A percentile compares a stretch with the other conserved stretches of the same genome.
Evolutionary conservation across 1,140 invertebrate genomes (phyloP).

Genomic region (Papilio machaon): DNA sequence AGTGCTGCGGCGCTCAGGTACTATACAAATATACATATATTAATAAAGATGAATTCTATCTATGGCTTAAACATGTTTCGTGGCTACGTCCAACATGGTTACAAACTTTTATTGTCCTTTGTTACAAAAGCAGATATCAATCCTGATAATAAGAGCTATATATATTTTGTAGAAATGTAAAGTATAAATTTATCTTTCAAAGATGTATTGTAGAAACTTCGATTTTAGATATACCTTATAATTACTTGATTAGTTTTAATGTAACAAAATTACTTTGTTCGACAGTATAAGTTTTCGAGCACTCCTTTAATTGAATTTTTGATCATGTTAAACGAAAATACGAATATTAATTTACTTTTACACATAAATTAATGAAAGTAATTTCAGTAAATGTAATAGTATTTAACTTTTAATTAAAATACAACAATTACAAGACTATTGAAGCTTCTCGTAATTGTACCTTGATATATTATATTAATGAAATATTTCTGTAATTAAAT

Average conservation of each 20-base stretch:
- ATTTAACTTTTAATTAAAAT: no score
- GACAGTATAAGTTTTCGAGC: neutral
- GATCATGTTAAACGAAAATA: neutral
- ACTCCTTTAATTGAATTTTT: slow-evolving; percentile 3
- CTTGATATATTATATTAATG: no score
- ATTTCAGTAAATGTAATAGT: no score
- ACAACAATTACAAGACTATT: neutral
- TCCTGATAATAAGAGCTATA: no score
- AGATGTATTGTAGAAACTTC: neutral
- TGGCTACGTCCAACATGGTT: no score
- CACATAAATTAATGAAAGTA: neutral
- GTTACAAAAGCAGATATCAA: no score
- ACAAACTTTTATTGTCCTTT: no score
- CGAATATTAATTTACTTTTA: neutral
- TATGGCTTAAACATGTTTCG: no score
- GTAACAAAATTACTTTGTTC: neutral
- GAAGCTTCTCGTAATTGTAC: neutral
- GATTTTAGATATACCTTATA: neutral
- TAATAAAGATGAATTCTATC: neutral
- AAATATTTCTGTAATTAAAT: neutral
- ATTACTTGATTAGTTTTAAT: neutral
- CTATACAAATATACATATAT: neutral
- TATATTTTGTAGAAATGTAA: neutral
- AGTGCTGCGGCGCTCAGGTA: slow-evolving; percentile 68
- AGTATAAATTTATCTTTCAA: neutral